Conservation (phyloP, 2,888 invertebrate genomes). For the Diploptera punctata region DNA sequence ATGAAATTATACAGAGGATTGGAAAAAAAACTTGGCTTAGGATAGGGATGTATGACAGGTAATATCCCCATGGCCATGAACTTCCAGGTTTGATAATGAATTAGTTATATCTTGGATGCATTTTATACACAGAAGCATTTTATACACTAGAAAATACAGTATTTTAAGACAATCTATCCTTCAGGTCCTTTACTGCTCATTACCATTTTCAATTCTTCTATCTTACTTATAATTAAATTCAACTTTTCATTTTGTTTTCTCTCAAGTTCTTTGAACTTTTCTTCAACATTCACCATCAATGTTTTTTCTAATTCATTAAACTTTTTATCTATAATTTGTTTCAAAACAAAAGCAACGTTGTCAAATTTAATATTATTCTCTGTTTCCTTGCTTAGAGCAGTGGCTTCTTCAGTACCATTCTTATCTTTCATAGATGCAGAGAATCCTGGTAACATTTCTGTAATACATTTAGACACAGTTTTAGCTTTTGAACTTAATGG, state of each 20-base stretch:
- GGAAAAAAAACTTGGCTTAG: no score
- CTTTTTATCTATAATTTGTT: slow-evolving; percentile 51
- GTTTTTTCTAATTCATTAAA: slow-evolving; percentile 51
- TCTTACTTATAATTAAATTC: slow-evolving; percentile 44
- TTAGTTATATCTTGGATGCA: no score
- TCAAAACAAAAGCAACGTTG: slow-evolving; percentile 31
- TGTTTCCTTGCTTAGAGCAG: slow-evolving; percentile 36
- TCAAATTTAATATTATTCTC: slow-evolving; percentile 39
- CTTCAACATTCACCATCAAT: slow-evolving; percentile 46
- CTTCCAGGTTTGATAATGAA: no score
- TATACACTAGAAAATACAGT: no score
- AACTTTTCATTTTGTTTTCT: slow-evolving; percentile 51
- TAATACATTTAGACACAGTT: slow-evolving; percentile 44
- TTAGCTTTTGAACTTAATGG: slow-evolving; percentile 42
- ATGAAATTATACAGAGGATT: no score
- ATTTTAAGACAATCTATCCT: background rate
- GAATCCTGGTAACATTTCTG: slow-evolving; percentile 42
- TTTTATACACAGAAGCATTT: no score
- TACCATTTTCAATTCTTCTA: slow-evolving; percentile 41
- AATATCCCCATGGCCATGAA: no score
- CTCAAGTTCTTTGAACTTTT: slow-evolving; percentile 51
- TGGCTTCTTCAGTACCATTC: slow-evolving; percentile 43
- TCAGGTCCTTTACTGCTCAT: background rate
- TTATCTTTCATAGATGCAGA: slow-evolving; percentile 26
- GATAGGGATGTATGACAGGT: no score